Percentiles rank a stretch among this genome's conserved stretches.
These are phyloP conservation scores for Ferrisia virgata DNA, from an alignment of 2,888 invertebrate genomes.

Conservation along the genomic window DNA sequence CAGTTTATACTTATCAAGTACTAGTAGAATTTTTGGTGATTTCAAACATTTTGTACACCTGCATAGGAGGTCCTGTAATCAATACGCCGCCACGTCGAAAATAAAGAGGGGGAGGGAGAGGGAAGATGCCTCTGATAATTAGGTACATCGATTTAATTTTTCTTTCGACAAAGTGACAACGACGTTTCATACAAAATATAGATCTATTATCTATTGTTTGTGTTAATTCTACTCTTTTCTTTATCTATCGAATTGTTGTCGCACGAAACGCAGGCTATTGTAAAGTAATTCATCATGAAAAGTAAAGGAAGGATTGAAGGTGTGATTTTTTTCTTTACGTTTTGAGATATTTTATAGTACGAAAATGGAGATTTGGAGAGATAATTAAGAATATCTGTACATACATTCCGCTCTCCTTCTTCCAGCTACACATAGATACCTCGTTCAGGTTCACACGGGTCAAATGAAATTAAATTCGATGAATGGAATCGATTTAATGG, in stretches of 20 bases:
- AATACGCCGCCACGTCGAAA: neutral
- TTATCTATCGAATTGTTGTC: neutral
- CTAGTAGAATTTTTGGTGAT: neutral
- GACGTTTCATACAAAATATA: neutral
- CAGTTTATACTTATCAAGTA: no score
- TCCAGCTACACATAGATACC: no score
- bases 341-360: no score
- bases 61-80: neutral
- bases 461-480: no score
- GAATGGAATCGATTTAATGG: no score
- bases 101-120: neutral
- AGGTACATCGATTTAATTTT: neutral
- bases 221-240: neutral
- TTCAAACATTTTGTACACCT: neutral
- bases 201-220: neutral
- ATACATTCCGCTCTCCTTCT: no score
- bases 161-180: neutral
- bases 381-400: no score
- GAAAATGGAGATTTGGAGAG: no score
- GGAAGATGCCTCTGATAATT: neutral
- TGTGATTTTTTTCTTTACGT: neutral
- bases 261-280: no score
- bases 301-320: no score
- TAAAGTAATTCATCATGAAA: no score
- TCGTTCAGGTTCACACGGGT: no score